Conservation (phyloP, 1,140 invertebrate species). For the Drosophila arawakana region DNA sequence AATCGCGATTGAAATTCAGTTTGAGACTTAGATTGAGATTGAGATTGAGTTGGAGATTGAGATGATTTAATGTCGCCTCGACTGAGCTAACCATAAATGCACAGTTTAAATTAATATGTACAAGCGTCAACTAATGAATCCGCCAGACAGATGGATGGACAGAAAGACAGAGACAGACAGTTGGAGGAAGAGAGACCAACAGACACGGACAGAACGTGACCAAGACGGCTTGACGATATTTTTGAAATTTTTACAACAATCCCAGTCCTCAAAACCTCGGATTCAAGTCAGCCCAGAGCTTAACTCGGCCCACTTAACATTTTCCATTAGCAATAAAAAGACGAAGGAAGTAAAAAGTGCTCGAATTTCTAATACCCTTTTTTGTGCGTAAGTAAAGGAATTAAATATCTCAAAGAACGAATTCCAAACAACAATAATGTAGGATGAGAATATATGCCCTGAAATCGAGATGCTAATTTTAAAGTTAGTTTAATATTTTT, state of each 20-base stretch:
- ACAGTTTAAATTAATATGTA: constrained; percentile 80
- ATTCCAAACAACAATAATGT: too few species aligned
- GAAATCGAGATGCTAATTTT: too few species aligned
- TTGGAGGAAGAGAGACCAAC: constrained; percentile 2
- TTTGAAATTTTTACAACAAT: constrained; percentile 80
- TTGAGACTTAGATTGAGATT: background rate
- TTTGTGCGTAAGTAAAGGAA: background rate
- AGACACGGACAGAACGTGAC: constrained; percentile 50
- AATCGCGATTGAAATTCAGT: background rate
- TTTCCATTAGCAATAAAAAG: constrained; percentile 50
- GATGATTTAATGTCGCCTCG: constrained; percentile 74
- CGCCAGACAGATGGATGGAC: constrained; percentile 11
- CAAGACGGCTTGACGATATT: constrained; percentile 68
- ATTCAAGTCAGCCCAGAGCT: constrained; percentile 7
- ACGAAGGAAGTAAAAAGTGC: background rate
- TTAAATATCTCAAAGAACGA: too few species aligned
- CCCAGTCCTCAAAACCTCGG: constrained; percentile 44
- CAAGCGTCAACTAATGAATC: constrained; percentile 78
- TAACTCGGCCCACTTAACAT: constrained; percentile 56
- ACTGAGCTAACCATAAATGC: constrained; percentile 56
- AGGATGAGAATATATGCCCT: too few species aligned
- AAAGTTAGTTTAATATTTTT: too few species aligned
- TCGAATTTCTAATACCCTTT: background rate
- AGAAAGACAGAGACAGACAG: constrained; percentile 6
- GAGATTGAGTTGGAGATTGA: constrained; percentile 2